A percentile compares a stretch with the other conserved stretches of the same genome.
Evolutionary conservation across 2,888 invertebrate species (phyloP).

Genomic region (Eulithis prunata): DNA sequence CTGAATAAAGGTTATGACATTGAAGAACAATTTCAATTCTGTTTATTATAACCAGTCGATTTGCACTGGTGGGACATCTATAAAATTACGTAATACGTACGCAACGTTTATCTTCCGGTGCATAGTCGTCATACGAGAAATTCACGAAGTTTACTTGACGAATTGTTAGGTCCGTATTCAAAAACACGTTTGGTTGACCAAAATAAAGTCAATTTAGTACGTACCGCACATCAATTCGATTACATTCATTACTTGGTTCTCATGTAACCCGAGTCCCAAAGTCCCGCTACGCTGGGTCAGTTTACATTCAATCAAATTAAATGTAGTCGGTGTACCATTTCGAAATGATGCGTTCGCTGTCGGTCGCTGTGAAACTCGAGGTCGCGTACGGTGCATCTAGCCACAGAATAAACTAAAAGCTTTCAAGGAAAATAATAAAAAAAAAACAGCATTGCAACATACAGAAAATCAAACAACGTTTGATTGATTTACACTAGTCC

Average conservation of each 20-base stretch:
- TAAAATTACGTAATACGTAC: too few species aligned
- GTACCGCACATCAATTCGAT: constrained; percentile 17
- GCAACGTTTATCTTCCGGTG: too few species aligned
- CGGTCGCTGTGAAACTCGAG: constrained; percentile 78
- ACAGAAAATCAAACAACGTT: not conserved
- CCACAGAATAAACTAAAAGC: too few species aligned
- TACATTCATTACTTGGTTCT: constrained; percentile 30
- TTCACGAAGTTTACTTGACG: too few species aligned
- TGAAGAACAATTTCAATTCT: constrained; percentile 26
- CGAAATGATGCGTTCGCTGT: constrained; percentile 69
- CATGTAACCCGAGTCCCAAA: constrained; percentile 31
- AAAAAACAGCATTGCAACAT: not conserved
- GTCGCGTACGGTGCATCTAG: constrained; percentile 74
- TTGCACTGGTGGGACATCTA: not conserved
- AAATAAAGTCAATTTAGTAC: not conserved
- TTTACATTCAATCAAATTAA: constrained; percentile 65
- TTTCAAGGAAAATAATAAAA: not conserved
- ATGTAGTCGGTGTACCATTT: constrained; percentile 64
- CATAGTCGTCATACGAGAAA: too few species aligned
- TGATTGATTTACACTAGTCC: not conserved
- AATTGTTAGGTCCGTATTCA: not conserved
- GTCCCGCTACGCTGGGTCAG: constrained; percentile 55
- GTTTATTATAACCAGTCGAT: not conserved
- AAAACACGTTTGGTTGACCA: not conserved
- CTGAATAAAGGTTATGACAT: constrained; percentile 35